Conservation (phyloP, 2,888 invertebrate species). For the Folsomia manolachei region DNA sequence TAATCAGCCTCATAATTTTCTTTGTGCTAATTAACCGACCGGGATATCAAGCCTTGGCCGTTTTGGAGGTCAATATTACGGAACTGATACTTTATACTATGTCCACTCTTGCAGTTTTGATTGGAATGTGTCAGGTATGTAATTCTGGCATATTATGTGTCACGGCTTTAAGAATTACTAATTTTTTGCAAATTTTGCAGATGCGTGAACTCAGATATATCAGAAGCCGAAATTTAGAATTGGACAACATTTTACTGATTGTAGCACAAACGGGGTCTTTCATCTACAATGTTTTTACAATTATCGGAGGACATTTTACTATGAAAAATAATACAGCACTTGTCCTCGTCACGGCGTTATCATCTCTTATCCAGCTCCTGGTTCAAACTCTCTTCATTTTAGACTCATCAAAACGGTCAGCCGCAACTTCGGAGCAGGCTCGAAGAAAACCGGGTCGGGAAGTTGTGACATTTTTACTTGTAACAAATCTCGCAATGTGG, state of each 20-base stretch:
- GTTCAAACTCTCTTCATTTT: conserved; percentile 87
- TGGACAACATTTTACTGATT: conserved; percentile 87
- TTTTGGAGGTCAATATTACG: conserved; percentile 84
- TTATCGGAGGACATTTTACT: conserved; percentile 85
- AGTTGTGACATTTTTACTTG: conserved; percentile 85
- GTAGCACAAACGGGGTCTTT: conserved; percentile 93
- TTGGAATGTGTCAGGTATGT: conserved; percentile 74
- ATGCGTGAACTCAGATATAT: conserved; percentile 81
- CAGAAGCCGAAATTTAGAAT: conserved; percentile 73
- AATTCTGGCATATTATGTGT: neutral
- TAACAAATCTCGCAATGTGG: conserved; percentile 85
- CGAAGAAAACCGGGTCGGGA: conserved; percentile 86
- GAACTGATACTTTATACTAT: conserved; percentile 82
- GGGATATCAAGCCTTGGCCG: conserved; percentile 75
- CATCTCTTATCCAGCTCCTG: conserved; percentile 81
- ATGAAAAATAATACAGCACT: conserved; percentile 68
- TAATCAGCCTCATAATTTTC: conserved; percentile 85
- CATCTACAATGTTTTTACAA: conserved; percentile 88
- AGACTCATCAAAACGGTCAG: conserved; percentile 81
- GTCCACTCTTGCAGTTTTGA: conserved; percentile 78
- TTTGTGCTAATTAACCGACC: conserved; percentile 81
- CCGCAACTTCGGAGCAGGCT: conserved; percentile 76
- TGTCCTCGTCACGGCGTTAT: conserved; percentile 77
- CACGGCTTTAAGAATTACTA: neutral
- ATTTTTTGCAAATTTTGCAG: conserved; percentile 38